Base-by-base conservation (phyloP, 2,113 vertebrate species). In the Crotalus horridus region DNA sequence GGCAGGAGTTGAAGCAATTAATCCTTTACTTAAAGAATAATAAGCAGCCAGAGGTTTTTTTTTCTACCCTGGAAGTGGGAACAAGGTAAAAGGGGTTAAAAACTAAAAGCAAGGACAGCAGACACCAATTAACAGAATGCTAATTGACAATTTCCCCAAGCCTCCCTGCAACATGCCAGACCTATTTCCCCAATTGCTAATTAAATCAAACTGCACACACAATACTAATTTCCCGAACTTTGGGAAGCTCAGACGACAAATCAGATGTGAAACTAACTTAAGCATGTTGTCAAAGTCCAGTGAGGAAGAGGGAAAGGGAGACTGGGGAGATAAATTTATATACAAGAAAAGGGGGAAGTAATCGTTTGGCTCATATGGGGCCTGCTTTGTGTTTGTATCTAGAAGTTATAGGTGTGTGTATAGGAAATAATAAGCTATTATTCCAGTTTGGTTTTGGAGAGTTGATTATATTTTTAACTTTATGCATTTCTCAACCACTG, bases 141-240 rank as follows among this genome's bases (percentile, higher is more conserved):
- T 98, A 98, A 98, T 98, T 98, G 98, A 98, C 98, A 98, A 97
- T 98, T 98, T 98, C 98, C 98, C 98, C 97, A 97, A 98, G 98
- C 97, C 96, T 98, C 97, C 97, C 97, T 97, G 97, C 97, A 98
- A 97, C 98, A 98, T 97, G 97, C 97, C 97, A 98, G 97, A 97
- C 97, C 97, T 97, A 98, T 98, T 98, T 98, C 97, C 98, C 98
- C 97, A 98, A 98, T 98, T 98, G 97, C 98, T 98, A 98, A 98
- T 98, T 98, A 98, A 98, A 98, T 98, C 97, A 98, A 98, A 98
- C 97, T 23, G 0, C 97, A 97, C 24, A 87, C 97, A 98, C 98
- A 98, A 97, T 98, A 97, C 97, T 98, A 97, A 98, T 98, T 98
- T 98, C 96, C 97, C 96, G 96, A 98, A 98, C 97, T 98, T 93